Evolutionary conservation across 2,888 invertebrate genomes (phyloP), one percentile per base, ranked within the genome.

Genomic region (Chrysomela aeneicollis): DNA sequence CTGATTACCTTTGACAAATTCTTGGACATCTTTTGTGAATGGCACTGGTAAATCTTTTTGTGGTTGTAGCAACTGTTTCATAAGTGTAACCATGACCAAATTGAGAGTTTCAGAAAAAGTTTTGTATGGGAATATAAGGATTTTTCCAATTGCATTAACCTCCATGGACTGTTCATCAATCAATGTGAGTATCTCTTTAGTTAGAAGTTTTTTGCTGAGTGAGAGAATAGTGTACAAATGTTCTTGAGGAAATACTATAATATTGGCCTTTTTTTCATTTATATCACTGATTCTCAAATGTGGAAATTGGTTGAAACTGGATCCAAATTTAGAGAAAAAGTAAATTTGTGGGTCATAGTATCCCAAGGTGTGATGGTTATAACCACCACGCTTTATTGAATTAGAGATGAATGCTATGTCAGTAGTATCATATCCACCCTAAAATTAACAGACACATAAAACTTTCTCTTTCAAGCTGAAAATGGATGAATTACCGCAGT

Each of bases 71-170:
- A 98, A 83, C 81, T 99, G 98, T 67, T 97, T 86, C 65, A 99
- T 83, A 58, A 98, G 83, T 0, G 97, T 94, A 0, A 98, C 94
- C 87, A 97, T 90, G 0, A 97, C 97, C 61, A 98, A 85, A 81
- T 95, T 97, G 61, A 98, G 85, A 0, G 95, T 95, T 83, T 99
- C 98, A 65, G 95, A 97, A 79, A 97, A 95, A 0, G 94, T 94
- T 78, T 93, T 93, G 83, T 98, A 98, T 0, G 96, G 95, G 79
- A 95, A 97, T 72, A 87, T 86, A 75, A 85, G 83, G 71, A 90
- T 90, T 78, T 89, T 89, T 69, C 89, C 89, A 32, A 90, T 87
- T 19, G 88, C 86, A 77, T 89, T 91, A 50, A 95, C 89, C 82
- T 95, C 94, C 66, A 90, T 86, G 1, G 93, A 92, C 77, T 94